These are phyloP conservation scores for Acipenser ruthenus DNA, from an alignment of 2,797 vertebrate species.

Conservation along the genomic window DNA sequence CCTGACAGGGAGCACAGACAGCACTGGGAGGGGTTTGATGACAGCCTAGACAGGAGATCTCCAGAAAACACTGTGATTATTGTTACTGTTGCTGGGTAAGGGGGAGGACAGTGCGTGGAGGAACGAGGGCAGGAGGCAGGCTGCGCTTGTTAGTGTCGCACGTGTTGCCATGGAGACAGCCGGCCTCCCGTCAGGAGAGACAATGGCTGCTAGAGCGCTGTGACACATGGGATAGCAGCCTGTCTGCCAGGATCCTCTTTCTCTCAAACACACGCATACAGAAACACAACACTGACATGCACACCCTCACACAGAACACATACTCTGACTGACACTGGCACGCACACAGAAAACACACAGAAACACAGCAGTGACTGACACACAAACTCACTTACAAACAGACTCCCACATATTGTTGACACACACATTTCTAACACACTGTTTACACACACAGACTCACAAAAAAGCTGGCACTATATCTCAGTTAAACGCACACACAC, in stretches of 20 bases:
- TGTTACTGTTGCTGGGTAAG: background rate
- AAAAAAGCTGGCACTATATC: no score
- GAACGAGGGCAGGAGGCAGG: slow-evolving; percentile 21
- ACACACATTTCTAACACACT: no score
- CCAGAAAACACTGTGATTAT: slow-evolving; percentile 5
- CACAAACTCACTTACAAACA: no score
- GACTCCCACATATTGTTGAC: no score
- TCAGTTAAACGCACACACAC: no score
- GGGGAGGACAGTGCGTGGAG: no score
- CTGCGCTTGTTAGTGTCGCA: slow-evolving; percentile 30
- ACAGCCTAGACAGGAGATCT: background rate
- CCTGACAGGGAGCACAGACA: no score
- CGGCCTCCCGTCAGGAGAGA: slow-evolving; percentile 1
- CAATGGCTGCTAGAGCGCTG: background rate
- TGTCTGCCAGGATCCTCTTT: background rate
- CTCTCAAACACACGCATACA: background rate
- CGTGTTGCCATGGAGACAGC: slow-evolving; percentile 35
- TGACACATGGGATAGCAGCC: background rate
- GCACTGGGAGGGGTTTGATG: no score
- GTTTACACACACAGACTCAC: no score
- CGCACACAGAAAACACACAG: background rate
- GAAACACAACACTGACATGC: background rate
- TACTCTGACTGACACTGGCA: background rate
- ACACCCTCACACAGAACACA: background rate
- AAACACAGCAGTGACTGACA: no score